Percentiles rank a stretch among this genome's conserved stretches.
phyloP scores from a whole-genome alignment of 2,797 vertebrate species.

The Podarcis lilfordi region DNA sequence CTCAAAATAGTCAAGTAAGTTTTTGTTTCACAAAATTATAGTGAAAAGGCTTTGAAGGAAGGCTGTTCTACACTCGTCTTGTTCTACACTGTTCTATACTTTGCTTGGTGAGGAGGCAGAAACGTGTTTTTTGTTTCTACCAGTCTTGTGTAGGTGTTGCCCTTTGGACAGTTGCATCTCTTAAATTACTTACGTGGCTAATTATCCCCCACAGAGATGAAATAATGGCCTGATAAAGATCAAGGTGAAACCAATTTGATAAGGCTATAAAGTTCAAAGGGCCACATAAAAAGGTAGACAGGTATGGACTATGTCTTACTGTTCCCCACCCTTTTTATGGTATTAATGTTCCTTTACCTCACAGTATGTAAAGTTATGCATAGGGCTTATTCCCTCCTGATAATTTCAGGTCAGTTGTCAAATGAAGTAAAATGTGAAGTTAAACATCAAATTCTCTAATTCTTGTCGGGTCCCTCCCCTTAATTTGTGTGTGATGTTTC shows the following conservation, averaged over 20 bases:
- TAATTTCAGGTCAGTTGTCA: not conserved
- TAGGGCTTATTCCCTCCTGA: not conserved
- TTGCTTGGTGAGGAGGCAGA: not conserved
- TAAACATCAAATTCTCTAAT: not conserved
- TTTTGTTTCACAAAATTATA: not conserved
- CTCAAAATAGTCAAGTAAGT: not conserved
- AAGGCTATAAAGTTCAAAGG: not conserved
- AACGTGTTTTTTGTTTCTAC: not conserved
- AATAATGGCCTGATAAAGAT: not conserved
- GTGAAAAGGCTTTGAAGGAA: not conserved
- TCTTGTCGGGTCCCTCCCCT: not conserved
- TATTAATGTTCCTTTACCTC: not conserved
- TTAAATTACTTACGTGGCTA: not conserved
- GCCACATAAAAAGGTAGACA: not conserved
- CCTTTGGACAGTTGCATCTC: not conserved
- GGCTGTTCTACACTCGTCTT: not conserved
- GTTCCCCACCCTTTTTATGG: not conserved
- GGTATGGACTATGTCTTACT: not conserved
- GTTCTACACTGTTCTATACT: not conserved
- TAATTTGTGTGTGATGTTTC: not conserved
- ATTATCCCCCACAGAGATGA: not conserved
- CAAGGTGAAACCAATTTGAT: slow-evolving; percentile 10
- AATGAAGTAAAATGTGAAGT: not conserved
- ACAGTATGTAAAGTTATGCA: not conserved
- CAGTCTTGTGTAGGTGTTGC: not conserved